These are phyloP conservation scores for Melipona quadrifasciata DNA, from an alignment of 1,140 invertebrate genomes.

Conservation along the genomic window DNA sequence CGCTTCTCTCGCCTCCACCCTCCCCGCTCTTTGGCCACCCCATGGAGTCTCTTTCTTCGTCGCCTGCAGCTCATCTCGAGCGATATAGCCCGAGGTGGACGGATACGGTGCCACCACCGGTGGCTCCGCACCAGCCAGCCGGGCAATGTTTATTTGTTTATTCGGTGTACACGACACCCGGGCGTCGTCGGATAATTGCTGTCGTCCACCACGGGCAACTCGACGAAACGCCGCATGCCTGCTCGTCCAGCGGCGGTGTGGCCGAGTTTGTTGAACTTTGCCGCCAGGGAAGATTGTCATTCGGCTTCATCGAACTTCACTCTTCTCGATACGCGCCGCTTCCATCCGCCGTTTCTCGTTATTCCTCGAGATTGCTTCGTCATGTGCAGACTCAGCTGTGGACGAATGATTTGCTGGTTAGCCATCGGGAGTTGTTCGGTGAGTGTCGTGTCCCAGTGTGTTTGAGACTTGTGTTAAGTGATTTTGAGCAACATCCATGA, in stretches of 20 bases:
- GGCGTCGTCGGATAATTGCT: constrained; percentile 48
- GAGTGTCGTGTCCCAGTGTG: background rate
- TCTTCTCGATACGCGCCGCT: background rate
- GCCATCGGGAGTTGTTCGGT: background rate
- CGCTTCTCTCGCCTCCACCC: constrained; percentile 1
- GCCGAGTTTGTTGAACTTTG: constrained; percentile 44
- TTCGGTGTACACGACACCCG: constrained; percentile 32
- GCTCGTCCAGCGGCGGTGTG: background rate
- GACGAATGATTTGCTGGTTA: background rate
- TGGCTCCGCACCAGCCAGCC: constrained; percentile 15
- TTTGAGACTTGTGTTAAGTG: background rate
- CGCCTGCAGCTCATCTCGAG: background rate
- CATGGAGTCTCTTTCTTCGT: background rate
- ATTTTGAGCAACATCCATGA: background rate
- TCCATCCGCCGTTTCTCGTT: background rate
- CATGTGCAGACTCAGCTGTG: background rate
- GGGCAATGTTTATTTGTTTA: constrained; percentile 64
- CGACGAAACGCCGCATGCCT: constrained; percentile 23
- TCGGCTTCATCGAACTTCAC: background rate
- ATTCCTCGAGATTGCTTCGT: background rate
- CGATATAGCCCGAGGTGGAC: constrained; percentile 36
- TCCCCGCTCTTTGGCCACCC: background rate
- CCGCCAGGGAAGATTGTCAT: constrained; percentile 14
- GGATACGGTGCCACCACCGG: constrained; percentile 25
- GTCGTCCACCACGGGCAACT: constrained; percentile 34